Percentiles rank a stretch among this genome's conserved stretches.
phyloP scores from a whole-genome alignment of 2,797 vertebrate genomes.

The Hypotaenidia philippensis region DNA sequence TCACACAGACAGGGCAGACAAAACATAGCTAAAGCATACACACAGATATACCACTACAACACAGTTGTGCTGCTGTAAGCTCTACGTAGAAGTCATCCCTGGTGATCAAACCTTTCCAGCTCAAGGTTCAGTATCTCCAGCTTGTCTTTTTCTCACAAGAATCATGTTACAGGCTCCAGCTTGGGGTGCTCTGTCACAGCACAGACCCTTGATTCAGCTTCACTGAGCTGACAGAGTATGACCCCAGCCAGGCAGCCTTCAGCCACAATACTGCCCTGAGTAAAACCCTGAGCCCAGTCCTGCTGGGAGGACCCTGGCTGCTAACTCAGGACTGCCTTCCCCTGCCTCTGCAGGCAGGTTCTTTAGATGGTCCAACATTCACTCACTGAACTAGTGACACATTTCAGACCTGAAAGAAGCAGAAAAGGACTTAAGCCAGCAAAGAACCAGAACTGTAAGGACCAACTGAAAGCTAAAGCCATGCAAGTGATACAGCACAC shows the following conservation, averaged over 20 bases:
- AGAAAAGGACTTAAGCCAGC: not conserved
- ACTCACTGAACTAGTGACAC: not conserved
- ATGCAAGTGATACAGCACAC: not conserved
- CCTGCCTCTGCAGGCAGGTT: not conserved
- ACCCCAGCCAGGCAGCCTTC: not conserved
- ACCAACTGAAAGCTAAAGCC: not conserved
- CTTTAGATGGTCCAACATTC: not conserved
- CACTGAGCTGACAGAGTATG: fast-evolving
- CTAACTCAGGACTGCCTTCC: not conserved
- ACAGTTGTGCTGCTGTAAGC: not conserved
- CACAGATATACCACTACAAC: not conserved
- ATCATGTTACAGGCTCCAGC: not conserved
- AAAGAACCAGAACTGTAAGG: not conserved
- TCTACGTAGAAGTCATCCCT: not conserved
- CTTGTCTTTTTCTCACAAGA: not conserved
- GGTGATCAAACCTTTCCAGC: not conserved
- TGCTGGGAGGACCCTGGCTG: not conserved
- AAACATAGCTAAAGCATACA: not conserved
- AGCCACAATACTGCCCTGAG: fast-evolving
- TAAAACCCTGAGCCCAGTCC: not conserved
- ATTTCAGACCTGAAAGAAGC: not conserved
- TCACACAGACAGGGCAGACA: not conserved
- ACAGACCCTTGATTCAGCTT: not conserved
- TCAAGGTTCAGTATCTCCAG: not conserved
- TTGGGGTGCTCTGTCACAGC: not conserved